Base-by-base conservation (phyloP, 2,888 invertebrate species). In the Patella depressa region DNA sequence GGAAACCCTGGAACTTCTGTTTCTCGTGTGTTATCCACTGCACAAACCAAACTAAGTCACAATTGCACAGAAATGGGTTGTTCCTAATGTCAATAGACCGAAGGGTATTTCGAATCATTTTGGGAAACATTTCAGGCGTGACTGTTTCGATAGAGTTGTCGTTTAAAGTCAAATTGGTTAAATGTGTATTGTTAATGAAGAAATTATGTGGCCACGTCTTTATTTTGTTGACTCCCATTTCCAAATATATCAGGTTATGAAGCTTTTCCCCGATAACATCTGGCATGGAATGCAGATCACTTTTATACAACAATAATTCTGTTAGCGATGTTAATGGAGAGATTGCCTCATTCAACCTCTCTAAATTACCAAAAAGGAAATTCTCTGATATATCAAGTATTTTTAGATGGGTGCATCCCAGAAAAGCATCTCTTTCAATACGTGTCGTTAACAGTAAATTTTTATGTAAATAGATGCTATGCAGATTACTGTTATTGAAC, bases 1-100 rank as follows among this genome's bases (percentile, higher is more conserved):
- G 65, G 24, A 24, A 65, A 7, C 12, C 11, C 65, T 0, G 12
- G 19, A 82, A 70, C 14, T 19, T 71, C 7, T 71, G 24, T 9
- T 59, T 65, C 12, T 71, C 73, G 5, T 54, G 29, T 12, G 9
- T 53, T 5, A 76, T 24, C 84, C 83, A 84, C 4, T 80, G 72
- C 15, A 57, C 53, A 54, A 83, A 82, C 83, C 83, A 83, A 4
- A 77, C n/a, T 0, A 93, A 88, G 2, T 92, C 88, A 79, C 94
- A 94, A 74, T 93, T 93, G 84, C 95, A 95, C 0, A 94, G 91
- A 29, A 94, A 93, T 15, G 93, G 93, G 85, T 95, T 95, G 0
- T 91, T 92, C 0, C 93, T 92, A 0, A 95, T 73, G 0, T 92
- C 93, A 0, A 95, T 78, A 75, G 92, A 93, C 59, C 71, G 19